Evolutionary conservation across 2,113 vertebrate species (phyloP), one percentile per base, ranked within the genome.

Genomic region (Vulpes ferrilata): DNA sequence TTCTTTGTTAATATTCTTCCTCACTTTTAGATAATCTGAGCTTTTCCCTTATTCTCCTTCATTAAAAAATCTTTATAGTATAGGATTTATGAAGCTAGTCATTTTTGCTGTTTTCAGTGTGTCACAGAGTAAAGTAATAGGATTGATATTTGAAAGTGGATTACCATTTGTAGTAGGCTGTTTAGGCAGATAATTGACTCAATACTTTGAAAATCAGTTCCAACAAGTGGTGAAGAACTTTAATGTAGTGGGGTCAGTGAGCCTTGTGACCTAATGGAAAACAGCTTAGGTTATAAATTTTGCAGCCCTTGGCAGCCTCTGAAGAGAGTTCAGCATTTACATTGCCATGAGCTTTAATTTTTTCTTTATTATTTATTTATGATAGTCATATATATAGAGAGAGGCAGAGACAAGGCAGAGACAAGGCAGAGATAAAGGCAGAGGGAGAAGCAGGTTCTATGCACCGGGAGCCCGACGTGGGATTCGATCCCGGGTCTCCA

Each of bases 91-190:
- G 76, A 51, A 92, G 48, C 43, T 73, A 86, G 55, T 57, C 71
- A 38, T 32, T 94, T 84, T 83, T 85, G 7, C 60, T 83, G 1
- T 79, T 88, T 43, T 81, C 53, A 85, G 13, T 83, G 27, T 94
- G 30, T 94, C 92, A 55, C 30, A 84, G 86, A 93, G 7, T 32
- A 93, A 95, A 88, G 55, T 96, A 95, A 53, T 81, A 81, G 43
- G 78, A 88, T 88, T 96, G 76, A n/a, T 16, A 90, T 82, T 22
- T 93, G n/a, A 97, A 95, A 59, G 53, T 59, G 43, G 94, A 93
- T 96, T 95, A 96, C 59, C 71, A 81, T 90, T 51, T 90, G 38
- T 78, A 84, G 38, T 71, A 88, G 16, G 43, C 30, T 73, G 12
- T 64, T 62, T 85, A 93, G 96, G 64, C 55, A 94, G 73, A 73